Evolutionary conservation across 2,888 invertebrate genomes (phyloP).

Genomic region (Aphidius colemani): DNA sequence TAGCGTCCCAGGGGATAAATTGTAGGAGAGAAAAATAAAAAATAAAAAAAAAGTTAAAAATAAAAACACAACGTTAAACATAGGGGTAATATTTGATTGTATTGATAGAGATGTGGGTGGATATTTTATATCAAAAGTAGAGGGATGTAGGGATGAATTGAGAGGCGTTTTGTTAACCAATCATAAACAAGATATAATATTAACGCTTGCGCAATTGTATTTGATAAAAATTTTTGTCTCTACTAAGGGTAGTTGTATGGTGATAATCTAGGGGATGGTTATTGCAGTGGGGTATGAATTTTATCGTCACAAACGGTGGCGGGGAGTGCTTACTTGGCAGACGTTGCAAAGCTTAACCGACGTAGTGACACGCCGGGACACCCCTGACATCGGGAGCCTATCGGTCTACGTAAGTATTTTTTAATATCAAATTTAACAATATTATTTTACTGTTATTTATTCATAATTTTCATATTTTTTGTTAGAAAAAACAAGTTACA

Average conservation of each 20-base stretch:
- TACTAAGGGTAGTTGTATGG: slow-evolving; percentile 32
- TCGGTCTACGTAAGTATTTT: slow-evolving; percentile 57
- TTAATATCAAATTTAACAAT: not conserved
- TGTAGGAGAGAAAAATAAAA: slow-evolving; percentile 5
- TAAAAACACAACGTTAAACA: too few relatives aligned
- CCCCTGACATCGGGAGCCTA: slow-evolving; percentile 58
- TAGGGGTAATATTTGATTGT: too few relatives aligned
- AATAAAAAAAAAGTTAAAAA: slow-evolving; percentile 5
- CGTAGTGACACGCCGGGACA: slow-evolving; percentile 59
- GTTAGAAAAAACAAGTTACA: not conserved
- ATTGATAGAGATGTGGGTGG: too few relatives aligned
- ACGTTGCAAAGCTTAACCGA: slow-evolving; percentile 59
- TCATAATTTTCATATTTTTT: not conserved
- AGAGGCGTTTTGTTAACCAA: not conserved
- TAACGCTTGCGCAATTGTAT: slow-evolving; percentile 6
- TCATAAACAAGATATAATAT: not conserved
- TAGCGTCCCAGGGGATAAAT: slow-evolving; percentile 11
- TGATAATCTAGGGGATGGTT: not conserved
- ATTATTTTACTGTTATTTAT: not conserved
- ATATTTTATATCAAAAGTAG: not conserved
- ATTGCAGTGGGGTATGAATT: too few relatives aligned
- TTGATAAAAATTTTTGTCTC: not conserved
- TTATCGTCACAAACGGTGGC: slow-evolving; percentile 47
- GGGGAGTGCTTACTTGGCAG: slow-evolving; percentile 58
- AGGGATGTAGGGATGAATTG: slow-evolving; percentile 29